Conservation (phyloP, 2,113 vertebrate species). For the Chaetodon trifascialis region DNA sequence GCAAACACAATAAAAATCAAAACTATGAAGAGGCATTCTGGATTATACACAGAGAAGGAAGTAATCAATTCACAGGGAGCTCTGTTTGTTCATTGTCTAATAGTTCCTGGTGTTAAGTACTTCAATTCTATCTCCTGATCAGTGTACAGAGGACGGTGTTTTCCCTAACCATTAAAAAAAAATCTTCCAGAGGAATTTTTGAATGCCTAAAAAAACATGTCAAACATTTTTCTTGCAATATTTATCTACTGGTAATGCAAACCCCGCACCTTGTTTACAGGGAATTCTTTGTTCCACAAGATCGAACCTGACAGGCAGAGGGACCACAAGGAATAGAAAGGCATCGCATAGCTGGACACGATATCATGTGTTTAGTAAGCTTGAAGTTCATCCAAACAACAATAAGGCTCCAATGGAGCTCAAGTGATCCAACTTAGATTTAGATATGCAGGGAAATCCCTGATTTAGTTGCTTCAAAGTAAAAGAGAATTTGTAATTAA, state of each 20-base stretch:
- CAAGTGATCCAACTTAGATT: not conserved
- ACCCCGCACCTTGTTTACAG: no score
- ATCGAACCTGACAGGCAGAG: not conserved
- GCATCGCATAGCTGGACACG: not conserved
- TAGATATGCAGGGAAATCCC: not conserved
- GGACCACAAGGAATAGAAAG: no score
- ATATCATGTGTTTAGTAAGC: not conserved
- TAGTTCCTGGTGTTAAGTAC: not conserved
- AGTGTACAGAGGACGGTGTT: not conserved
- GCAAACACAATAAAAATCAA: conserved; percentile 24
- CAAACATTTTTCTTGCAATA: not conserved
- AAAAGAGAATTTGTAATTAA: not conserved
- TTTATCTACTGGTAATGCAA: not conserved
- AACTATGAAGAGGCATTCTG: conserved; percentile 5
- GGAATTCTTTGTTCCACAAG: no score
- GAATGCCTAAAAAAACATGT: not conserved
- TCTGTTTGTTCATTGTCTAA: not conserved
- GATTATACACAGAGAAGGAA: not conserved
- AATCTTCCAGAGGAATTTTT: not conserved
- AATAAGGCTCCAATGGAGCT: not conserved
- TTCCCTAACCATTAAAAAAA: not conserved
- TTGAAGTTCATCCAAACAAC: conserved; percentile 11
- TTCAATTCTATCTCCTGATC: not conserved
- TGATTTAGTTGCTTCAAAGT: not conserved
- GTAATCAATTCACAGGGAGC: not conserved